Base-by-base conservation (phyloP, 2,888 invertebrate species). In the Leptinotarsa peninsularis region DNA sequence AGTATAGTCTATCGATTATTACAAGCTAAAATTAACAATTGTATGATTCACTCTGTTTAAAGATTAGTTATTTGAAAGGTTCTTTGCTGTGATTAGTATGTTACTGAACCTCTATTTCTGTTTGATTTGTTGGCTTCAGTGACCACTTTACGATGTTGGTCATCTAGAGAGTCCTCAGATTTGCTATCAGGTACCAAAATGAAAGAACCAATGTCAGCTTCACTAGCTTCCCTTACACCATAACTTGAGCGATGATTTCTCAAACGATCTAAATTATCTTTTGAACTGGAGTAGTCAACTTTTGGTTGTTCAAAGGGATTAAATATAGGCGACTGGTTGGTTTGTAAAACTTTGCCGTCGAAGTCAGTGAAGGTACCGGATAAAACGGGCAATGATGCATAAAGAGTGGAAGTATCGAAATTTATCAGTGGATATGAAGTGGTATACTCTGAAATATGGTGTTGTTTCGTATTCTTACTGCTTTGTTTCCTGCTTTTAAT, bases 171-270 rank as follows among this genome's bases (percentile, higher is more conserved):
- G 49, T 17, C 21, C 18, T 58, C 67, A 18, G 56, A 18, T 15
- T 72, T 72, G 49, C 23, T 5, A 67, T 78, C 78, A 14, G 78
- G 78, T 43, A 75, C 33, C 14, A 72, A 49, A 63, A 78, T 73
- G 23, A 72, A 60, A 23, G 67, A 52, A 15, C 33, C 66, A 10
- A 66, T 66, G 14, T 72, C 73, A 2, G 74, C 66, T 13, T 67
- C 63, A 14, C 49, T 49, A 27, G 72, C 54, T 50, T 74, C 78
- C n/a, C 58, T 67, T 4, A 72, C 73, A 15, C 75, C 76, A 49
- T 78, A 78, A 66, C 50, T 67, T 10, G 66, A 7, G 43, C 66
- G 66, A 52, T 78, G 75, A 23, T 78, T 76, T n/a, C 73, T 73
- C 54, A 76, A 54, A 4, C 69, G 68, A 69, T 67, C 70, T 2